Evolutionary conservation across 2,888 invertebrate species (phyloP), one percentile per base, ranked within the genome.

Genomic region (Bedellia somnulentella): DNA sequence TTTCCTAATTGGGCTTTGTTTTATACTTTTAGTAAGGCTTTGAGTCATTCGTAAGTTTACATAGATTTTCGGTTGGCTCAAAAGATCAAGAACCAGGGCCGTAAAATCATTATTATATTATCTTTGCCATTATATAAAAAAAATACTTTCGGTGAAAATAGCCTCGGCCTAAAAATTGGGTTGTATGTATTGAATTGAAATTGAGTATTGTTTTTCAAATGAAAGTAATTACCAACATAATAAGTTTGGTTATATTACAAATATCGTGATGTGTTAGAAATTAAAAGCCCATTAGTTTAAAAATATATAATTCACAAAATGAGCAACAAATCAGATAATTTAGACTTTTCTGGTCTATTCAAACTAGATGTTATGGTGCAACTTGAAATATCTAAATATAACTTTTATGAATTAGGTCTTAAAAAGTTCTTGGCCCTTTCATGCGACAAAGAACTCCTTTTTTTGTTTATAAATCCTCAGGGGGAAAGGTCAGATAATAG

Each of bases 271-370:
- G 22, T 9, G 6, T n/a, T 16, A 6, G 6, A 4, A 12, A 12
- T 10, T 24, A 10, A 9, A 24, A 5, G 5, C 6, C 5, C 11
- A n/a, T 8, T 9, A 24, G 24, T 17, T n/a, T 13, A 15, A 15
- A 15, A 14, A 4, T 6, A 27, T 14, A 27, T 22, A 18, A 14
- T 5, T n/a, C 24, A 14, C 33, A 50, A 41, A 44, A 70, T 71
- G 68, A 47, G 66, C 18, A 57, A 57, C 33, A 49, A 45, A 38
- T 54, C 35, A 45, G 71, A 70, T 47, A 48, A 47, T 41, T 46
- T 68, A 32, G 73, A 73, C 49, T 73, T 71, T 44, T 71, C 71
- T 21, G 68, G 70, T 25, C 50, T 76, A 45, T 76, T 76, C 42
- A 73, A 68, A 52, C 50, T 76, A 40, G 73, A 73, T 44, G 68